A percentile compares a stretch with the other conserved stretches of the same genome.
Evolutionary conservation across 2,888 invertebrate genomes (phyloP).

Genomic region (Linnaemya tessellans): DNA sequence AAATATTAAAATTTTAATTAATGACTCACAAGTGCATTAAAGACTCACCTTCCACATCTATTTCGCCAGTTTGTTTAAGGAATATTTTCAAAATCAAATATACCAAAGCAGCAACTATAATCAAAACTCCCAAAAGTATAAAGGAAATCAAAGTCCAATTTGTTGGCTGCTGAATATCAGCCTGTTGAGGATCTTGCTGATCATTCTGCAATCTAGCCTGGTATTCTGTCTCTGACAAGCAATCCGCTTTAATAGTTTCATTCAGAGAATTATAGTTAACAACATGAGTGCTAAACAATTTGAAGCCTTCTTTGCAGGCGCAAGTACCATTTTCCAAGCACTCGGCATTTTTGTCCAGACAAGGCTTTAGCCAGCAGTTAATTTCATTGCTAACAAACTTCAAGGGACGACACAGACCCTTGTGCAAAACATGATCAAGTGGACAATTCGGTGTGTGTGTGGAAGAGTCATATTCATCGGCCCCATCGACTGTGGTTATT

Average conservation of each 20-base stretch:
- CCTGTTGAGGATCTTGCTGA: background rate
- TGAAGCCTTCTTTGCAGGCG: constrained; percentile 53
- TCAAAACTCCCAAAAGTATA: constrained; percentile 50
- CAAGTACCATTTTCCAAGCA: constrained; percentile 66
- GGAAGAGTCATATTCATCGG: constrained; percentile 3
- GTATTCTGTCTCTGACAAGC: constrained; percentile 32
- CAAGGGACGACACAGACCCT: constrained; percentile 75
- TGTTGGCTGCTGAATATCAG: background rate
- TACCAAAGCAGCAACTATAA: constrained; percentile 40
- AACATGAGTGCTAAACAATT: constrained; percentile 20
- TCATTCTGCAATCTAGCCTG: background rate
- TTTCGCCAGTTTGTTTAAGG: constrained; percentile 13
- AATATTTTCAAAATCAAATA: constrained; percentile 45
- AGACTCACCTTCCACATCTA: constrained; percentile 68
- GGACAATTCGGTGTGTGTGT: constrained; percentile 67
- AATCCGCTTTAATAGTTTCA: constrained; percentile 7
- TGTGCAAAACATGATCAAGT: constrained; percentile 74
- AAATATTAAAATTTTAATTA: background rate
- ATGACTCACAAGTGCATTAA: too few species aligned
- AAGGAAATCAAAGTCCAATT: constrained; percentile 31
- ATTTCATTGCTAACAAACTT: constrained; percentile 75
- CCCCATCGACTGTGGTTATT: constrained; percentile 9
- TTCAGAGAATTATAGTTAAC: constrained; percentile 1
- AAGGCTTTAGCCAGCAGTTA: constrained; percentile 69
- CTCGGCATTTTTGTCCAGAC: constrained; percentile 49